Base-by-base conservation (phyloP, 2,888 invertebrate species). In the Gnatocerus cornutus region DNA sequence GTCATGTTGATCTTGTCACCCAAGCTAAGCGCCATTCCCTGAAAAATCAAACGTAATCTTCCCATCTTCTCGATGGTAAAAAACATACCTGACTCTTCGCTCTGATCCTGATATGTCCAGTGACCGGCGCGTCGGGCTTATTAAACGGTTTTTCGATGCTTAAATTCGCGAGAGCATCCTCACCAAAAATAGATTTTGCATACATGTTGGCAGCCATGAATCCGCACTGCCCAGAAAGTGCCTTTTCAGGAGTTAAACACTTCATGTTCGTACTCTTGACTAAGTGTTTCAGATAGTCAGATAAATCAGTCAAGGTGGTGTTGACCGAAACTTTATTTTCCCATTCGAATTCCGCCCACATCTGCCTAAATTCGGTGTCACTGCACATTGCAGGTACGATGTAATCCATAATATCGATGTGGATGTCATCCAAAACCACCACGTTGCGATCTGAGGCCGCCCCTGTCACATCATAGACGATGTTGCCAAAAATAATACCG, bases 281-380 rank as follows among this genome's bases (percentile, higher is more conserved):
- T 58, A 99, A 87, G 82, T 98, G 97, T 71, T 93, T 91, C 63
- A 99, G 88, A 86, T 98, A 99, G 75, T 96, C 96, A 74, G 94
- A 90, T 66, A 99, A 88, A 84, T 98, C 98, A 0, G 94, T 94
- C 74, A 99, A 91, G 55, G 92, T 92, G 0, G 99, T 99, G 84
- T 96, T 96, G 1, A 99, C 98, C 0, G 97, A 93, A 43, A 96
- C 97, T 90, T 99, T 99, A 86, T 99, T 99, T 88, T 99, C 99
- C 99, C 99, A 99, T 86, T 99, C 99, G 87, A 99, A 99, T 88
- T 99, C 99, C 1, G 98, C 97, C 99, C 99, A 99, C 99, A 99
- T 99, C 86, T 95, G 93, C 4, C 99, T 87, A 89, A 99, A 99
- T 87, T 99, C 99, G 0, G 93, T 91, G 85, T 99, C 99, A 59